phyloP scores from a whole-genome alignment of 2,888 invertebrate genomes.

The Mythimna loreyi region DNA sequence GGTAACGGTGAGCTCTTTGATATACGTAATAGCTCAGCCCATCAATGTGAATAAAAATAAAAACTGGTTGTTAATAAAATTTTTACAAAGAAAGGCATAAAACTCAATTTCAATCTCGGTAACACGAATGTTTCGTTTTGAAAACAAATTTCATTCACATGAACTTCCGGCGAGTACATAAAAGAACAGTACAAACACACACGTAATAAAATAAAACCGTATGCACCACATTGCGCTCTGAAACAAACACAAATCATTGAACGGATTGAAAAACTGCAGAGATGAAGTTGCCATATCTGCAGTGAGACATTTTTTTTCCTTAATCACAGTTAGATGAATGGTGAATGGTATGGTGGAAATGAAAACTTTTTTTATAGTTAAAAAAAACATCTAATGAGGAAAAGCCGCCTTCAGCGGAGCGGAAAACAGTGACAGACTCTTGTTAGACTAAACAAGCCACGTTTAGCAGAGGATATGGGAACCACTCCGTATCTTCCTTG shows the following conservation, averaged over 20 bases:
- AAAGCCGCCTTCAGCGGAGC: too few relatives aligned
- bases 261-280: not conserved
- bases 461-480: too few relatives aligned
- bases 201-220: constrained; percentile 29
- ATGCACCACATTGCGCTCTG: constrained; percentile 16
- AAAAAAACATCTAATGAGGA: too few relatives aligned
- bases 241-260: constrained; percentile 38
- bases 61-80: not conserved
- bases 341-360: too few relatives aligned
- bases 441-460: too few relatives aligned
- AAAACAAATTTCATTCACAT: constrained; percentile 22
- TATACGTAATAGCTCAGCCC: not conserved
- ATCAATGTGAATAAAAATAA: too few relatives aligned
- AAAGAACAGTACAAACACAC: constrained; percentile 9
- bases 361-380: too few relatives aligned
- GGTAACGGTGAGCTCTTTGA: too few relatives aligned
- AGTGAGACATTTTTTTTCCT: too few relatives aligned
- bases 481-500: too few relatives aligned
- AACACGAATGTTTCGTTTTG: not conserved
- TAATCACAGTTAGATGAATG: too few relatives aligned
- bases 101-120: constrained; percentile 13
- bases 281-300: not conserved
- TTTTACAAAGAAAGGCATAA: constrained; percentile 1
- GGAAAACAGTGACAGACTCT: too few relatives aligned
- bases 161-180: constrained; percentile 10